These are phyloP conservation scores for Australoheros scitulus DNA, from an alignment of 2,113 vertebrate species.

Conservation along the genomic window DNA sequence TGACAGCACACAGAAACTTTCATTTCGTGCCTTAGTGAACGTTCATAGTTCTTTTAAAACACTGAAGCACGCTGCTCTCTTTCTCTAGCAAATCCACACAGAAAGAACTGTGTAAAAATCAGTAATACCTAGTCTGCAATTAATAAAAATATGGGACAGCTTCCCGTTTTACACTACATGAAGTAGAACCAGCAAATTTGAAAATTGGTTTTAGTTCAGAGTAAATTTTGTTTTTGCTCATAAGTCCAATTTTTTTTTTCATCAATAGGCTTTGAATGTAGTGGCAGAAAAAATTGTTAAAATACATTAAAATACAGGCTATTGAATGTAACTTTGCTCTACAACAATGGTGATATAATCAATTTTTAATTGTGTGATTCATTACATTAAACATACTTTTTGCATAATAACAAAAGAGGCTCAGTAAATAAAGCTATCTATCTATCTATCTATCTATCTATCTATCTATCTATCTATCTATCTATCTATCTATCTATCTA, in stretches of 20 bases:
- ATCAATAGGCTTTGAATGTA: not conserved
- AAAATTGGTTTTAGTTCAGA: too few species aligned
- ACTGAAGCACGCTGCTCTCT: not conserved
- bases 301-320: too few species aligned
- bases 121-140: too few species aligned
- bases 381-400: too few species aligned
- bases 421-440: not conserved
- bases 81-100: not conserved
- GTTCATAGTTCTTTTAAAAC: not conserved
- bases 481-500: fast-evolving
- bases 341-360: not conserved
- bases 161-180: not conserved
- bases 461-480: too few species aligned
- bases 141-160: not conserved
- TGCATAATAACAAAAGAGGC: too few species aligned
- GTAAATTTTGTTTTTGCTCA: not conserved
- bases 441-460: too few species aligned
- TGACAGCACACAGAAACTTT: not conserved
- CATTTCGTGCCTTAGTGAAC: not conserved
- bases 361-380: too few species aligned
- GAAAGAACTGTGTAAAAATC: not conserved
- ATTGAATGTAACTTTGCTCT: not conserved
- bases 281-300: not conserved
- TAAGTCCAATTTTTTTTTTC: not conserved
- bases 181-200: not conserved